Conservation (phyloP, 2,888 invertebrate species). For the Eurytoma adleriae region DNA sequence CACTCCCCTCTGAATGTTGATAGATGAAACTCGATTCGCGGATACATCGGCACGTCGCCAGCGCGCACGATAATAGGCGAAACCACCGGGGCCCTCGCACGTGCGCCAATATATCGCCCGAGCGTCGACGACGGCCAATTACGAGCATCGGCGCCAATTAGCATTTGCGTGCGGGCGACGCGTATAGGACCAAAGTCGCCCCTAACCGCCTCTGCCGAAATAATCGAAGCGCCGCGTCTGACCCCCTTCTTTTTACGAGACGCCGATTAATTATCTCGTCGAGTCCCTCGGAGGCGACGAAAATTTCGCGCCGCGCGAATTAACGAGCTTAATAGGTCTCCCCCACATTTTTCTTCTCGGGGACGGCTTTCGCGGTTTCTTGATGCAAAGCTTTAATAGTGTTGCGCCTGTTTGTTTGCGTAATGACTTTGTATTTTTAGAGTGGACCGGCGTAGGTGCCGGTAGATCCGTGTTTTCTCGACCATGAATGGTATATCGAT, state of each 20-base stretch:
- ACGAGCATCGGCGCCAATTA: constrained; percentile 61
- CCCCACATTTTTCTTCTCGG: background rate
- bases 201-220: constrained; percentile 19
- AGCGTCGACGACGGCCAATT: constrained; percentile 62
- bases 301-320: constrained; percentile 14
- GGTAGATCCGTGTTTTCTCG: constrained; percentile 27
- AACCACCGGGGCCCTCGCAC: background rate
- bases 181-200: too few species aligned
- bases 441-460: constrained; percentile 13
- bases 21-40: too few species aligned
- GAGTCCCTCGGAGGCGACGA: background rate
- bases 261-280: constrained; percentile 26
- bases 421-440: constrained; percentile 41
- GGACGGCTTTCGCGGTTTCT: background rate
- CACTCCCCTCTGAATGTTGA: too few species aligned
- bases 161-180: constrained; percentile 63
- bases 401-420: constrained; percentile 3
- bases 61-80: constrained; percentile 2
- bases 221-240: constrained; percentile 49
- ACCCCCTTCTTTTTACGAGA: constrained; percentile 58
- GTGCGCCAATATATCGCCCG: constrained; percentile 47
- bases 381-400: background rate
- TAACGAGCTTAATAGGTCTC: constrained; percentile 23
- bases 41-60: too few species aligned
- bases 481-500: background rate